Conservation (phyloP, 2,888 invertebrate species). For the Lordiphosa fenestrarum region DNA sequence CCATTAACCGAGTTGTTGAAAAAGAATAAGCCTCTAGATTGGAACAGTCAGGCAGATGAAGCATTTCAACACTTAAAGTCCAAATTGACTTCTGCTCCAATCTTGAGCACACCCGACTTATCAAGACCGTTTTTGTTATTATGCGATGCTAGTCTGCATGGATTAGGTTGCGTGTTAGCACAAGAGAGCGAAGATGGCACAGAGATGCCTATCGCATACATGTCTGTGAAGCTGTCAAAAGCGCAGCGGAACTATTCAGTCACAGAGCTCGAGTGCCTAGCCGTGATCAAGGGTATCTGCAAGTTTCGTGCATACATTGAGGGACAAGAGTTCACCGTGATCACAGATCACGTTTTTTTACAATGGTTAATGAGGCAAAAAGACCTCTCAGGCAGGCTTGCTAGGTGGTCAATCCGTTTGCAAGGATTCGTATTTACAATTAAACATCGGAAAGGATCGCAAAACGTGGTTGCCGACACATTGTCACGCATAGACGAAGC, state of each 20-base stretch:
- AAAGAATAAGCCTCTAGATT: conserved; percentile 1
- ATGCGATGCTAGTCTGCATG: background rate
- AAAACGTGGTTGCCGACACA: too few species aligned
- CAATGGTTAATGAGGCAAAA: too few species aligned
- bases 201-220: conserved; percentile 1
- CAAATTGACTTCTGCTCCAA: background rate
- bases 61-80: conserved; percentile 4
- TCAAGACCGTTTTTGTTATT: conserved; percentile 1
- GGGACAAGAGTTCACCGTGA: background rate
- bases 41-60: background rate
- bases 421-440: too few species aligned
- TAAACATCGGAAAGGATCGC: too few species aligned
- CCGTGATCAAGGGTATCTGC: background rate
- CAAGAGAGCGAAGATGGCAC: background rate
- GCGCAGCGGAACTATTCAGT: conserved; percentile 10
- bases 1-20: conserved; percentile 1
- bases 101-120: background rate
- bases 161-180: background rate
- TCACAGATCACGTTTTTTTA: background rate
- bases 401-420: too few species aligned
- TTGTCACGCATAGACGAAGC: too few species aligned
- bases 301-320: conserved; percentile 9
- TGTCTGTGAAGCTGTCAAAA: background rate
- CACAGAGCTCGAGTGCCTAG: conserved; percentile 2
- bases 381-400: too few species aligned